Evolutionary conservation across 2,888 invertebrate genomes (phyloP).

Genomic region (Agrilus mali): DNA sequence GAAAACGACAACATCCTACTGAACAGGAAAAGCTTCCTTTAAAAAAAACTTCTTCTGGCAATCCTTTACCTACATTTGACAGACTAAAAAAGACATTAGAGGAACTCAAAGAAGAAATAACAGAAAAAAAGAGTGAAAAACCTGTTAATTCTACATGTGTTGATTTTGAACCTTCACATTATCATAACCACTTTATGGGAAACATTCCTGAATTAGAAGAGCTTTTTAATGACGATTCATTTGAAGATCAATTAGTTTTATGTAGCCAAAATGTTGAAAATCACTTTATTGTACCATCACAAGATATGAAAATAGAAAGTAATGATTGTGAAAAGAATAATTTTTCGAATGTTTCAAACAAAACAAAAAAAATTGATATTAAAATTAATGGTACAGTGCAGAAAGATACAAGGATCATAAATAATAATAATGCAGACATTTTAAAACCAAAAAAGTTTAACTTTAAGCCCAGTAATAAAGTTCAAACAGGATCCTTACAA

Average conservation of each 20-base stretch:
- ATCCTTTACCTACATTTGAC: constrained; percentile 24
- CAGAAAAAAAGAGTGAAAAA: constrained; percentile 3
- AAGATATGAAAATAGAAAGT: constrained; percentile 1
- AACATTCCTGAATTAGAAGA: constrained; percentile 17
- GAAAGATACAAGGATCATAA: too few relatives aligned
- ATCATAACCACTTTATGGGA: neutral
- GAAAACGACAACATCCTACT: constrained; percentile 12
- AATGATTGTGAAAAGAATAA: neutral
- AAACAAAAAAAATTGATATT: too few relatives aligned
- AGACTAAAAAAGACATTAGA: constrained; percentile 27
- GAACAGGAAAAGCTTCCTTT: constrained; percentile 24
- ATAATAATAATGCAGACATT: too few relatives aligned
- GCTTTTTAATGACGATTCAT: constrained; percentile 26
- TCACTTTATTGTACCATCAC: constrained; percentile 6
- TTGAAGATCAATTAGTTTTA: constrained; percentile 27
- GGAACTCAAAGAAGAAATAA: constrained; percentile 23
- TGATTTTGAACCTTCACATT: neutral
- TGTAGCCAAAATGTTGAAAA: constrained; percentile 28
- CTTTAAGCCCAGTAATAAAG: too few relatives aligned
- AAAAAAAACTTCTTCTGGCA: constrained; percentile 22
- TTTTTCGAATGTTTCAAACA: too few relatives aligned
- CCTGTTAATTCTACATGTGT: neutral
- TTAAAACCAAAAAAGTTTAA: too few relatives aligned
- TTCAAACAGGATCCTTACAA: too few relatives aligned
- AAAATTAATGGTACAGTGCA: too few relatives aligned